Percentiles rank a stretch among this genome's conserved stretches.
Evolutionary conservation across 2,888 invertebrate species (phyloP).

Genomic region (Liopterus haemorrhoidalis): DNA sequence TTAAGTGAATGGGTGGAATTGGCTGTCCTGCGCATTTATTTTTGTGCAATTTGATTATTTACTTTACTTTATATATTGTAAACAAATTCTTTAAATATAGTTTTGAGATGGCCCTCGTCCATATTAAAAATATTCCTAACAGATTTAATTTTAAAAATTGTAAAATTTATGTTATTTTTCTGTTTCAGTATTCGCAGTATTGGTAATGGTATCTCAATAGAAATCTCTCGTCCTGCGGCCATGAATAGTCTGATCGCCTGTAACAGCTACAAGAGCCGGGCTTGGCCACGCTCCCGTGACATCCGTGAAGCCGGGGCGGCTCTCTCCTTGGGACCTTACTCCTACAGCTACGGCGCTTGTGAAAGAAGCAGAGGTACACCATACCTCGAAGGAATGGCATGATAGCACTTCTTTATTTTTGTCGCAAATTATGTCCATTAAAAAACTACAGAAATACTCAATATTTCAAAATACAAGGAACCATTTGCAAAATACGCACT

Average conservation of each 20-base stretch:
- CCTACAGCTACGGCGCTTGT: slow-evolving; percentile 52
- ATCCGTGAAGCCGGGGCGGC: slow-evolving; percentile 35
- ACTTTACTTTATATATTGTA: too few relatives aligned
- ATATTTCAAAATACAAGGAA: too few relatives aligned
- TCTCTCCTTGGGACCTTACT: slow-evolving; percentile 47
- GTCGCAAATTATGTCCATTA: too few relatives aligned
- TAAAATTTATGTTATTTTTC: slow-evolving; percentile 7
- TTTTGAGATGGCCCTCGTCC: too few relatives aligned
- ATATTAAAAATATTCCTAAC: too few relatives aligned
- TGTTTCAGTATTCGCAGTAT: slow-evolving; percentile 42
- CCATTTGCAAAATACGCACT: too few relatives aligned
- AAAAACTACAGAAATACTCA: too few relatives aligned
- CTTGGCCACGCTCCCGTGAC: slow-evolving; percentile 46
- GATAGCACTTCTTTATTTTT: too few relatives aligned
- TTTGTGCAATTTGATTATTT: too few relatives aligned
- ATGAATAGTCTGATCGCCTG: slow-evolving; percentile 71
- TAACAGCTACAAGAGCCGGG: slow-evolving; percentile 68
- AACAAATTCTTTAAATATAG: too few relatives aligned
- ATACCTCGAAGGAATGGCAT: slow-evolving; percentile 39
- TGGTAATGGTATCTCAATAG: slow-evolving; percentile 56
- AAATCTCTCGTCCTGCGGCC: slow-evolving; percentile 60
- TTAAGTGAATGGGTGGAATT: too few relatives aligned
- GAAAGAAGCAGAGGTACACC: slow-evolving; percentile 34
- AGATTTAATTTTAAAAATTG: neutral
- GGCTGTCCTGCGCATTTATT: too few relatives aligned